phyloP scores from a whole-genome alignment of 2,888 invertebrate genomes.

The Plebejus melissa region DNA sequence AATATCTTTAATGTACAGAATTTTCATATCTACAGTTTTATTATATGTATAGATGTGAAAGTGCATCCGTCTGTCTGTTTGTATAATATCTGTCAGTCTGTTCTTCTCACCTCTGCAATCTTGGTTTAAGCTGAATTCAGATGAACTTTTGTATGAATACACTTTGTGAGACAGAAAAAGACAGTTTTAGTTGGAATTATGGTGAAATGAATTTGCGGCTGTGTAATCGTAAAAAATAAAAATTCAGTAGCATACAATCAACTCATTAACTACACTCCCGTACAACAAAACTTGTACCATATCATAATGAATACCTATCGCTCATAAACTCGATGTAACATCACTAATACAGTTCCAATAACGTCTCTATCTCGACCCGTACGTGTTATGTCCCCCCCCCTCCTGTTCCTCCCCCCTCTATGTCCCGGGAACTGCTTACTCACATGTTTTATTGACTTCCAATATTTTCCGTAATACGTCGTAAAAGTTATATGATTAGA shows the following conservation, averaged over 20 bases:
- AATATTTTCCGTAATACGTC: slow-evolving; percentile 15
- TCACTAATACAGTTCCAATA: slow-evolving; percentile 16
- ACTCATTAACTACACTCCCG: neutral
- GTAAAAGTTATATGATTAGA: slow-evolving; percentile 18
- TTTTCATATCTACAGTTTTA: too few relatives aligned
- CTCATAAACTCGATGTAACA: slow-evolving; percentile 2
- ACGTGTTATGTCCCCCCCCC: slow-evolving; percentile 3
- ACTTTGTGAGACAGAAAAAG: too few relatives aligned
- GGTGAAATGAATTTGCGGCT: too few relatives aligned
- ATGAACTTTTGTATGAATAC: too few relatives aligned
- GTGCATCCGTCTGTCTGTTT: too few relatives aligned
- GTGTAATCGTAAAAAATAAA: too few relatives aligned
- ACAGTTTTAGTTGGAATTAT: too few relatives aligned
- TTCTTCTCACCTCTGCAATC: too few relatives aligned
- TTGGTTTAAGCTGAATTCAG: too few relatives aligned
- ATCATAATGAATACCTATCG: slow-evolving; percentile 10
- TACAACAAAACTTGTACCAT: neutral
- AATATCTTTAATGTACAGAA: too few relatives aligned
- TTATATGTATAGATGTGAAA: too few relatives aligned
- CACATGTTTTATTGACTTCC: slow-evolving; percentile 18
- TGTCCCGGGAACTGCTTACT: slow-evolving; percentile 17
- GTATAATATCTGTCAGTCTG: too few relatives aligned
- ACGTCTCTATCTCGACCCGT: slow-evolving; percentile 14
- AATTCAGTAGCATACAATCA: neutral
- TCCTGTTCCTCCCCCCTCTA: neutral